These are phyloP conservation scores for Camponotus vicinus DNA, from an alignment of 1,140 invertebrate genomes.

Conservation along the genomic window DNA sequence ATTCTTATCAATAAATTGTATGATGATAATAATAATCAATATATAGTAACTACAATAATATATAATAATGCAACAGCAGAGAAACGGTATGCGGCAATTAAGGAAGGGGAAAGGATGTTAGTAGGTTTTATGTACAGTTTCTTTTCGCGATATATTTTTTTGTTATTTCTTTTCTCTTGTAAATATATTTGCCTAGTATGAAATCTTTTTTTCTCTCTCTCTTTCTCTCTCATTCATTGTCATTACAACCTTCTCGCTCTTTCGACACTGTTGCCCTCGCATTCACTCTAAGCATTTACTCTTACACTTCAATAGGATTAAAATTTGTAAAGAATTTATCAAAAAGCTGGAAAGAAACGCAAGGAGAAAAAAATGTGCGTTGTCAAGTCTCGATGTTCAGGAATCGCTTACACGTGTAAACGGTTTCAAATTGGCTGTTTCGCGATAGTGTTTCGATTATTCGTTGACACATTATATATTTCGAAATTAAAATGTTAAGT, in stretches of 20 bases:
- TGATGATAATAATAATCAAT: conserved; percentile 71
- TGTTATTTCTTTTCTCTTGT: conserved; percentile 31
- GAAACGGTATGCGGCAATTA: conserved; percentile 64
- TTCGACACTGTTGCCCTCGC: conserved; percentile 51
- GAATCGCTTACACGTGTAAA: conserved; percentile 17
- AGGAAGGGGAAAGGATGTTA: conserved; percentile 59
- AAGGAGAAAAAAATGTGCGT: conserved; percentile 59
- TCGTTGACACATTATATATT: conserved; percentile 24
- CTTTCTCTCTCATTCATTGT: conserved; percentile 27
- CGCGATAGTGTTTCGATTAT: conserved; percentile 25
- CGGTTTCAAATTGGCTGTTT: conserved; percentile 61
- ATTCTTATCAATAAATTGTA: conserved; percentile 68
- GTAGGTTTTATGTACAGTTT: conserved; percentile 53
- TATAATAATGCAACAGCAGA: conserved; percentile 72
- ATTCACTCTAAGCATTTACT: conserved; percentile 59
- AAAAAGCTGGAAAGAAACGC: conserved; percentile 48
- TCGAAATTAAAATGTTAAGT: conserved; percentile 18
- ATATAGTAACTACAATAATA: conserved; percentile 66
- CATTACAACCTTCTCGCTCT: conserved; percentile 44
- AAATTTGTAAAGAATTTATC: conserved; percentile 55
- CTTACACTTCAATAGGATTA: conserved; percentile 46
- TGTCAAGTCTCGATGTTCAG: conserved; percentile 59
- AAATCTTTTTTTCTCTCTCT: conserved; percentile 54
- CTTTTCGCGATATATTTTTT: conserved; percentile 20
- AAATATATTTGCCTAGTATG: conserved; percentile 47